These are phyloP conservation scores for Manduca sexta DNA, from an alignment of 1,140 invertebrate genomes.

Conservation along the genomic window DNA sequence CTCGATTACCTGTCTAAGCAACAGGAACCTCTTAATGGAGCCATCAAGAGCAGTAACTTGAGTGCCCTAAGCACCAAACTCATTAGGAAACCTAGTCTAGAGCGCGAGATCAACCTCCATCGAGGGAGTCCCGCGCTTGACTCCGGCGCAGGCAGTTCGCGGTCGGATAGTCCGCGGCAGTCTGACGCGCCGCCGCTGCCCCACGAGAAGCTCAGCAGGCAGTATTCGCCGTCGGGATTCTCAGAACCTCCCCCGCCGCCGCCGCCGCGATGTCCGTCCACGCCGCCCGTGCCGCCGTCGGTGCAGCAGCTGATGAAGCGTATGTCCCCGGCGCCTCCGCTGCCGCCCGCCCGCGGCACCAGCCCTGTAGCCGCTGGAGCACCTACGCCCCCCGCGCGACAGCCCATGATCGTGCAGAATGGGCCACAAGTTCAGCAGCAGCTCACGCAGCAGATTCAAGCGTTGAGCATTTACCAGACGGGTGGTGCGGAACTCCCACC, in stretches of 20 bases:
- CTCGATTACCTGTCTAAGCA: conserved; percentile 81
- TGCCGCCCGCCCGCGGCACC: conserved; percentile 79
- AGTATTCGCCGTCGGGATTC: conserved; percentile 81
- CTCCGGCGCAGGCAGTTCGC: conserved; percentile 88
- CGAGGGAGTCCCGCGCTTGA: conserved; percentile 89
- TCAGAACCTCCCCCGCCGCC: conserved; percentile 83
- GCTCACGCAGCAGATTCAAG: conserved; percentile 89
- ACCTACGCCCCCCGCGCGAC: conserved; percentile 68
- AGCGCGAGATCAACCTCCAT: conserved; percentile 83
- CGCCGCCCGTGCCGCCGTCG: conserved; percentile 83
- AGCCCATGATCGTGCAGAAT: conserved; percentile 88
- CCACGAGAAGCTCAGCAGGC: conserved; percentile 72
- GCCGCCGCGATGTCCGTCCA: conserved; percentile 78
- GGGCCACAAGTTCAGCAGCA: conserved; percentile 89
- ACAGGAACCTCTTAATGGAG: conserved; percentile 74
- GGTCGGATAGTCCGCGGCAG: conserved; percentile 89
- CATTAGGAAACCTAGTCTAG: conserved; percentile 89
- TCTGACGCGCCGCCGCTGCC: conserved; percentile 66
- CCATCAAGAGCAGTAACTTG: conserved; percentile 72
- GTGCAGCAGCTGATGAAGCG: conserved; percentile 90
- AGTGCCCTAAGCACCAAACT: conserved; percentile 81
- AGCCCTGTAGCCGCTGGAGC: conserved; percentile 79
- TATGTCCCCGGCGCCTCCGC: conserved; percentile 84
- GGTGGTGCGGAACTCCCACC: conserved; percentile 83
- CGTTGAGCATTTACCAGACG: conserved; percentile 84